phyloP scores from a whole-genome alignment of 1,140 invertebrate genomes.

The Steinernema feltiae region DNA sequence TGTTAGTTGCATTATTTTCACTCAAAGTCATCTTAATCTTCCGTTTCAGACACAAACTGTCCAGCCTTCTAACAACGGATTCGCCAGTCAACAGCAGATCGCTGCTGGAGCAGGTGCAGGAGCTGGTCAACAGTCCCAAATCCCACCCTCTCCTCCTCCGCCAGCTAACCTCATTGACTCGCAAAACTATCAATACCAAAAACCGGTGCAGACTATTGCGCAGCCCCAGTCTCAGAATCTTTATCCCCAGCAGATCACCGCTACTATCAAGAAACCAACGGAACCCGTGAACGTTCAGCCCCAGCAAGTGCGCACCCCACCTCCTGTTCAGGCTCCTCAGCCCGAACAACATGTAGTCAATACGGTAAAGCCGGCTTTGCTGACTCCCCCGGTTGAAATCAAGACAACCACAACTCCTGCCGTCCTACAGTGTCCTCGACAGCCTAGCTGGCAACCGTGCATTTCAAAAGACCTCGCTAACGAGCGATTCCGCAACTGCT shows the following conservation, averaged over 20 bases:
- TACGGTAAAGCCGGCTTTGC: neutral
- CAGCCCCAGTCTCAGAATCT: constrained; percentile 20
- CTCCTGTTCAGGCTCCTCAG: constrained; percentile 20
- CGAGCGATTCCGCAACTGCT: constrained; percentile 53
- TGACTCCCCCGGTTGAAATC: neutral
- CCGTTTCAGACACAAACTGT: constrained; percentile 15
- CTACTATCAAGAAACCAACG: neutral
- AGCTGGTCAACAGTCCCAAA: constrained; percentile 16
- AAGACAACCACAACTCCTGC: neutral
- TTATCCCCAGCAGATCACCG: constrained; percentile 18
- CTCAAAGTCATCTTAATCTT: neutral
- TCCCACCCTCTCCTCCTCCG: constrained; percentile 29
- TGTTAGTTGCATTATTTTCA: neutral
- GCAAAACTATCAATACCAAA: constrained; percentile 35
- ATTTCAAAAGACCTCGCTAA: constrained; percentile 56
- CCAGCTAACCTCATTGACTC: constrained; percentile 21
- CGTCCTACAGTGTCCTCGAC: constrained; percentile 30
- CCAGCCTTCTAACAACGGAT: constrained; percentile 17
- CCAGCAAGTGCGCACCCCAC: constrained; percentile 20
- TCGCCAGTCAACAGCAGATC: constrained; percentile 23
- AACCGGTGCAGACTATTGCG: constrained; percentile 1
- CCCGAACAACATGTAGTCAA: no score
- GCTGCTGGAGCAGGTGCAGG: neutral
- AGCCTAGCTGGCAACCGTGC: constrained; percentile 55
- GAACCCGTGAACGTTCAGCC: constrained; percentile 15